Evolutionary conservation across 2,113 vertebrate species (phyloP).

Genomic region (Solea solea): DNA sequence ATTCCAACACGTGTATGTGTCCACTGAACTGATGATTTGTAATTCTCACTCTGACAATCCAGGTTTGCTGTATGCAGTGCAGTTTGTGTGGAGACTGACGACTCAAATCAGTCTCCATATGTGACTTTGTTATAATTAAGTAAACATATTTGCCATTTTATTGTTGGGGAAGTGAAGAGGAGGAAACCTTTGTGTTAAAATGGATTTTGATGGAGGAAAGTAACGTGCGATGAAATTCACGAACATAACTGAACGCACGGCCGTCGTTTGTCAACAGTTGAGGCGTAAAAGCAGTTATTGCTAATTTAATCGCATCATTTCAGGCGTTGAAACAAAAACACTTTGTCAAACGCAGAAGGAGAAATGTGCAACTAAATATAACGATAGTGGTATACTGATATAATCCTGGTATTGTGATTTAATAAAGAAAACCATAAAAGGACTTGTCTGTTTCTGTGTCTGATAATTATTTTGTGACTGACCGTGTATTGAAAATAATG

Average conservation of each 20-base stretch:
- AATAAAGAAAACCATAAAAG: slow-evolving; percentile 55
- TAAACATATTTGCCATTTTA: no score
- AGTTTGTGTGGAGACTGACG: no score
- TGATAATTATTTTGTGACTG: neutral
- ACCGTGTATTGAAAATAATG: neutral
- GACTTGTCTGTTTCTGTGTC: neutral
- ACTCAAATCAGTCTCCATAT: no score
- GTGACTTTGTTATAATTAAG: no score
- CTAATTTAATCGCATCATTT: no score
- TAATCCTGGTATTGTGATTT: slow-evolving; percentile 52
- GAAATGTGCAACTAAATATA: slow-evolving; percentile 17
- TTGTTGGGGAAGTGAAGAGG: no score
- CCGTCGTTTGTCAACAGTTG: no score
- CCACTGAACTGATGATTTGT: neutral
- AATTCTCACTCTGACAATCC: neutral
- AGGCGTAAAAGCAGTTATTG: no score
- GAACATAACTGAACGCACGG: no score
- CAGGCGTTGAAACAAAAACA: no score
- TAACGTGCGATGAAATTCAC: neutral
- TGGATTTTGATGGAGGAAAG: neutral
- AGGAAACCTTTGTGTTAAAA: neutral
- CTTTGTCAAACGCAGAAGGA: no score
- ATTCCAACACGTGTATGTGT: neutral
- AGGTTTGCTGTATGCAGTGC: neutral
- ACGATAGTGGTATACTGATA: slow-evolving; percentile 25